phyloP scores from a whole-genome alignment of 2,888 invertebrate species.

The Gonocerus acuteangulatus region DNA sequence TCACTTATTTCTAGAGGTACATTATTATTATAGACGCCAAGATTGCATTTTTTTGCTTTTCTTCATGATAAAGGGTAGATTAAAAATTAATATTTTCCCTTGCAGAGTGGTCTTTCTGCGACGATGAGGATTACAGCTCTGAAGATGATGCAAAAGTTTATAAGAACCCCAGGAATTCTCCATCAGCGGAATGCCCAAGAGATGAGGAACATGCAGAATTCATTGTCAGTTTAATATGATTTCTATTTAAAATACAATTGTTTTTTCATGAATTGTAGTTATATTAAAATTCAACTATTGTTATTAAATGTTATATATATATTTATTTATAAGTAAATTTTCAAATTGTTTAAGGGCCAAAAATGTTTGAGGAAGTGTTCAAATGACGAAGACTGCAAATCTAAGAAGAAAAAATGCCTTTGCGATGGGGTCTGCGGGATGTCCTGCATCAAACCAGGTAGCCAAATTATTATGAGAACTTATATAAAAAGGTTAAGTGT shows the following conservation, averaged over 20 bases:
- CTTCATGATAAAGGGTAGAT: too few relatives aligned
- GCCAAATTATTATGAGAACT: too few relatives aligned
- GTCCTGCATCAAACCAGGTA: constrained; percentile 95
- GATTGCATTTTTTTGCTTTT: too few relatives aligned
- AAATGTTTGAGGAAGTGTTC: constrained; percentile 88
- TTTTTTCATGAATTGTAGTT: too few relatives aligned
- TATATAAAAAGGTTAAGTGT: too few relatives aligned
- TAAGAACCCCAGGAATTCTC: constrained; percentile 82
- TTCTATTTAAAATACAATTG: too few relatives aligned
- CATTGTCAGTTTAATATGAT: constrained; percentile 48
- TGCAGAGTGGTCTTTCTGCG: constrained; percentile 9
- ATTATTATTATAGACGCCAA: too few relatives aligned
- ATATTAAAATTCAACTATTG: neutral
- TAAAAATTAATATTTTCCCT: neutral
- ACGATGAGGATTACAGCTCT: constrained; percentile 47
- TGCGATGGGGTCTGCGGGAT: constrained; percentile 96
- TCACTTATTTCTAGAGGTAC: too few relatives aligned
- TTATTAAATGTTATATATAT: neutral
- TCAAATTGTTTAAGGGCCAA: constrained; percentile 58
- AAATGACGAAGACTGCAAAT: constrained; percentile 91
- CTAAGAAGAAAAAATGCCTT: constrained; percentile 90
- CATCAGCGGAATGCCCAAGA: constrained; percentile 74
- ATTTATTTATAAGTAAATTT: neutral
- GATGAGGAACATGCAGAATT: constrained; percentile 78
- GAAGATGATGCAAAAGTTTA: constrained; percentile 70